phyloP scores from a whole-genome alignment of 2,113 vertebrate genomes.

The Eleginops maclovinus region DNA sequence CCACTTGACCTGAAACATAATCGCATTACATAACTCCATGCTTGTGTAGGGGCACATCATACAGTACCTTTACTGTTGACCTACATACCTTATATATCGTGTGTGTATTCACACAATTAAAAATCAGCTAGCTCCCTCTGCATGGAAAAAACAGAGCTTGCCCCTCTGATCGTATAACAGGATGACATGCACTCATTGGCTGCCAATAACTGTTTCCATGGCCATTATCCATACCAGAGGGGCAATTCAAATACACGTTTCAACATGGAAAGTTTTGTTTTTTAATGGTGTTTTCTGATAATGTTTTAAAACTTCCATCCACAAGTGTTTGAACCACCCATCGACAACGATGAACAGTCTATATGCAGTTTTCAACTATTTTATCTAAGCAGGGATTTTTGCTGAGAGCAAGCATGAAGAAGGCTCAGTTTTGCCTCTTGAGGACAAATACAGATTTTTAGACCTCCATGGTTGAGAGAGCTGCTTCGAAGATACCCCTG shows the following conservation, averaged over 20 bases:
- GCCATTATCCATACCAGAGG: background rate
- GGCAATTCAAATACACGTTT: background rate
- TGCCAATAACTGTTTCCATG: slow-evolving; percentile 13
- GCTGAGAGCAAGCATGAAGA: background rate
- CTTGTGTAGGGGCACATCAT: slow-evolving; percentile 12
- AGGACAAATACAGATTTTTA: slow-evolving; percentile 3
- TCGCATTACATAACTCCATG: slow-evolving; percentile 15
- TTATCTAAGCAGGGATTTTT: background rate
- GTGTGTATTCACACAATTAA: slow-evolving; percentile 9
- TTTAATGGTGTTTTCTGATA: background rate
- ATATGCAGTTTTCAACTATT: background rate
- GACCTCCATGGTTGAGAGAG: background rate
- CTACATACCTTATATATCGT: slow-evolving; percentile 55
- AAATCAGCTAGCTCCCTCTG: slow-evolving; percentile 3
- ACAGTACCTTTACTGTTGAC: slow-evolving; percentile 31
- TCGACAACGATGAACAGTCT: background rate
- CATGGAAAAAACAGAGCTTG: slow-evolving; percentile 19
- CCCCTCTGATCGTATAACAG: background rate
- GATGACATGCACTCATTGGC: background rate
- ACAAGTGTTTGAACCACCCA: background rate
- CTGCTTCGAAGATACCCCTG: background rate
- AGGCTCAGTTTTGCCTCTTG: background rate
- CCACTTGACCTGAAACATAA: slow-evolving; percentile 28
- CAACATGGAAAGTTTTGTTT: background rate
- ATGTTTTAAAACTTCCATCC: background rate